Evolutionary conservation across 2,888 invertebrate genomes (phyloP).

Genomic region (Lasioglossum calceatum): DNA sequence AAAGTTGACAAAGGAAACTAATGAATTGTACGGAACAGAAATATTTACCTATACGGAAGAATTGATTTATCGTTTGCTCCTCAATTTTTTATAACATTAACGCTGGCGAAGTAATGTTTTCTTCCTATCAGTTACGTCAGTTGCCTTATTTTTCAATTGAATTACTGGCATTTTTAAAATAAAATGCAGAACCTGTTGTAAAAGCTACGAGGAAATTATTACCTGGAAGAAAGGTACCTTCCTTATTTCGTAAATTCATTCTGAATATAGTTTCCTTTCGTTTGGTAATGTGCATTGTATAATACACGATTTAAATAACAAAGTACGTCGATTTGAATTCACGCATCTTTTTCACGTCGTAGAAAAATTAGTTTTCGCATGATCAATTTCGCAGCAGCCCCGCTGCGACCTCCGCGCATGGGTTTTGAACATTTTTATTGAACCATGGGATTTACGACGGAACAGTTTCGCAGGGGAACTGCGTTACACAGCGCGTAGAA

Average conservation of each 20-base stretch:
- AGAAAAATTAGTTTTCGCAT: not conserved
- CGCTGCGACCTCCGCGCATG: not conserved
- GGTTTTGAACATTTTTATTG: not conserved
- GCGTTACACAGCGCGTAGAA: not conserved
- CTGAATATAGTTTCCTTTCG: not conserved
- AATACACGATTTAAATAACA: no score
- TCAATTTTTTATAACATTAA: not conserved
- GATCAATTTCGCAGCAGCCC: not conserved
- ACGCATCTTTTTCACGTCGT: no score
- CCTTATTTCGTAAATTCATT: not conserved
- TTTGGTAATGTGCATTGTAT: not conserved
- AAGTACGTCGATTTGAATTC: no score
- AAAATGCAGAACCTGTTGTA: not conserved
- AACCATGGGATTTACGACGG: not conserved
- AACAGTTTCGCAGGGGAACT: not conserved
- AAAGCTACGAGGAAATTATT: not conserved
- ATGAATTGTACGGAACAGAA: not conserved
- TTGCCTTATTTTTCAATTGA: not conserved
- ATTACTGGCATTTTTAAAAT: not conserved
- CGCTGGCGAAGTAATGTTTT: not conserved
- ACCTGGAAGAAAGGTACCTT: not conserved
- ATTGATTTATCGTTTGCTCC: not conserved
- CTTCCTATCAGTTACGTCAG: not conserved
- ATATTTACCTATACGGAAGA: not conserved
- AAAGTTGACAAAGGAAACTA: not conserved